Evolutionary conservation across 1,140 invertebrate genomes (phyloP).

Genomic region (Stenopsyche tienmushanensis): DNA sequence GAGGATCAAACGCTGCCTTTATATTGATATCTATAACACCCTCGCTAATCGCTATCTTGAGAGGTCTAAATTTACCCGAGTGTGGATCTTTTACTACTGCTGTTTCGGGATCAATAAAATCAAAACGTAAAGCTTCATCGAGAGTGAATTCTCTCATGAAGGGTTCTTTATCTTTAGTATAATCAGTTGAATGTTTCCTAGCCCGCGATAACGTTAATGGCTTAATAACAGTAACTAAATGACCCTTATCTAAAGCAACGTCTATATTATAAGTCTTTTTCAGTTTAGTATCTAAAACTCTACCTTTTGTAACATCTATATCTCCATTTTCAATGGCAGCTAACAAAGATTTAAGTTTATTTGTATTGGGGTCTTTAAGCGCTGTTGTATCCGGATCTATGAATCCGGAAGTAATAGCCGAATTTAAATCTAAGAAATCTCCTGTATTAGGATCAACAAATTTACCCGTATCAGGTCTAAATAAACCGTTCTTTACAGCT

Average conservation of each 20-base stretch:
- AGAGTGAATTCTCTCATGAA: constrained; percentile 69
- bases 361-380: constrained; percentile 73
- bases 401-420: constrained; percentile 71
- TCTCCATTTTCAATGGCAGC: constrained; percentile 78
- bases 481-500: constrained; percentile 73
- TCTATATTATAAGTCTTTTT: constrained; percentile 72
- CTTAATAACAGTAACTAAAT: constrained; percentile 72
- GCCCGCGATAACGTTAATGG: constrained; percentile 65
- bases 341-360: constrained; percentile 69
- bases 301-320: constrained; percentile 73
- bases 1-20: constrained; percentile 67
- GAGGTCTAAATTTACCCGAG: constrained; percentile 69
- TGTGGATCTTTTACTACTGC: constrained; percentile 77
- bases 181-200: constrained; percentile 54
- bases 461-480: constrained; percentile 74
- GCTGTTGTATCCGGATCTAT: constrained; percentile 76
- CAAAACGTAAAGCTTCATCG: constrained; percentile 75
- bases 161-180: constrained; percentile 51
- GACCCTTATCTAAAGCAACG: constrained; percentile 69
- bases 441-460: constrained; percentile 75
- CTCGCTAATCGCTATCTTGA: constrained; percentile 70
- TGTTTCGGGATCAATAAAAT: constrained; percentile 73
- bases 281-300: constrained; percentile 75
- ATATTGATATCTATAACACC: constrained; percentile 67
- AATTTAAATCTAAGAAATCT: constrained; percentile 67